Evolutionary conservation across 2,888 invertebrate species (phyloP).

Genomic region (Cataglyphis altisquamis): DNA sequence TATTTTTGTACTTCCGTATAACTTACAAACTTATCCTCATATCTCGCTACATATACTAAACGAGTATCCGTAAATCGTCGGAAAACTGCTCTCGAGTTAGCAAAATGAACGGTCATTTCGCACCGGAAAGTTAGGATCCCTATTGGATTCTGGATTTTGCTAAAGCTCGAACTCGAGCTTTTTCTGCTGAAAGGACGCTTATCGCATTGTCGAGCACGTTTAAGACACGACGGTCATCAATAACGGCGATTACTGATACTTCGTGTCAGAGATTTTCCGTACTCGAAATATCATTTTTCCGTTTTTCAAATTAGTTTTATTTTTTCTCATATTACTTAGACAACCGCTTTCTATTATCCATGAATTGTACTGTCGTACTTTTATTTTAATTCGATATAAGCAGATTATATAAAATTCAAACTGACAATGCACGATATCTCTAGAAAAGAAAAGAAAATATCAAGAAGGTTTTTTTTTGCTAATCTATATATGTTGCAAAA

Average conservation of each 20-base stretch:
- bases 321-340: too few relatives aligned
- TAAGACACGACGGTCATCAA: conserved; percentile 16
- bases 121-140: neutral
- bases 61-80: conserved; percentile 1
- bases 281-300: neutral
- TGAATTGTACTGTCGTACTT: neutral
- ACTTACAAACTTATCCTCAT: neutral
- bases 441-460: neutral
- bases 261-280: neutral
- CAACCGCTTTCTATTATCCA: conserved; percentile 18
- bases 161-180: conserved; percentile 5
- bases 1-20: neutral
- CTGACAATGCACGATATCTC: neutral
- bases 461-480: too few relatives aligned
- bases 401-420: neutral
- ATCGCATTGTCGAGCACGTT: neutral
- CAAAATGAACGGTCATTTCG: conserved; percentile 40
- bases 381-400: neutral
- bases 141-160: conserved; percentile 27
- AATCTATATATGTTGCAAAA: neutral
- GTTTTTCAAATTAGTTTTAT: conserved; percentile 7
- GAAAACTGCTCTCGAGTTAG: neutral
- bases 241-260: conserved; percentile 20
- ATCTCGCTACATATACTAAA: conserved; percentile 11
- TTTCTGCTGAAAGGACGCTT: conserved; percentile 17